phyloP scores from a whole-genome alignment of 2,113 vertebrate genomes.

The Marmota flaviventris region DNA sequence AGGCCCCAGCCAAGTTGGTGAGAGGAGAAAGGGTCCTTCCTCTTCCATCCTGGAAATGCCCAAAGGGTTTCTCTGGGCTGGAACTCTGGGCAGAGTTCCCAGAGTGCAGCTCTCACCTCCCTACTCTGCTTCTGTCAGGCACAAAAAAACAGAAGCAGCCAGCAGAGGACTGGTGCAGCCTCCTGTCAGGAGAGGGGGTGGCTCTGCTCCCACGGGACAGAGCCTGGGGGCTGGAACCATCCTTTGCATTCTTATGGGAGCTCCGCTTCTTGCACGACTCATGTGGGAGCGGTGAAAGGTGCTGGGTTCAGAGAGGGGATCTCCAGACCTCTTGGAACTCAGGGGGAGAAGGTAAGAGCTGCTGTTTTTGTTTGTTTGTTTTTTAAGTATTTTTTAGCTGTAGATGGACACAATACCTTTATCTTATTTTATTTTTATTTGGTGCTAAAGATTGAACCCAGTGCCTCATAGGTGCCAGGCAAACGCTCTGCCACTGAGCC shows the following conservation, averaged over 20 bases:
- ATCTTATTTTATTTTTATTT: too few relatives aligned
- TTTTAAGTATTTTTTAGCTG: too few relatives aligned
- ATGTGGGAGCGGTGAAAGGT: neutral
- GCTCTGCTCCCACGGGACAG: neutral
- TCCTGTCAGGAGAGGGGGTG: neutral
- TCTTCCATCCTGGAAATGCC: neutral
- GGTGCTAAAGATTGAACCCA: too few relatives aligned
- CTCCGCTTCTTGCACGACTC: neutral
- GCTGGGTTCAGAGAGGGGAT: neutral
- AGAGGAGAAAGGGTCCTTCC: neutral
- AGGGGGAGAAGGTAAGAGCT: neutral
- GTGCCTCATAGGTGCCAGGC: too few relatives aligned
- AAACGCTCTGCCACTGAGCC: too few relatives aligned
- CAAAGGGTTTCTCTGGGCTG: neutral
- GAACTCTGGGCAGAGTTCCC: neutral
- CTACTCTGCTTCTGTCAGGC: neutral
- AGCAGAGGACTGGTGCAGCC: neutral
- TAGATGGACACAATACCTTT: too few relatives aligned
- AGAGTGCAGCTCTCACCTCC: neutral
- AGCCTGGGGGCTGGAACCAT: neutral
- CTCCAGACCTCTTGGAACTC: neutral
- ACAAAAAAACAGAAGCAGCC: neutral
- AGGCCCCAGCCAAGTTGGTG: neutral
- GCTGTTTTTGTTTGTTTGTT: neutral
- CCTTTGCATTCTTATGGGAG: fast-evolving